phyloP scores from a whole-genome alignment of 2,797 vertebrate genomes.

The Neopelma chrysocephalum region DNA sequence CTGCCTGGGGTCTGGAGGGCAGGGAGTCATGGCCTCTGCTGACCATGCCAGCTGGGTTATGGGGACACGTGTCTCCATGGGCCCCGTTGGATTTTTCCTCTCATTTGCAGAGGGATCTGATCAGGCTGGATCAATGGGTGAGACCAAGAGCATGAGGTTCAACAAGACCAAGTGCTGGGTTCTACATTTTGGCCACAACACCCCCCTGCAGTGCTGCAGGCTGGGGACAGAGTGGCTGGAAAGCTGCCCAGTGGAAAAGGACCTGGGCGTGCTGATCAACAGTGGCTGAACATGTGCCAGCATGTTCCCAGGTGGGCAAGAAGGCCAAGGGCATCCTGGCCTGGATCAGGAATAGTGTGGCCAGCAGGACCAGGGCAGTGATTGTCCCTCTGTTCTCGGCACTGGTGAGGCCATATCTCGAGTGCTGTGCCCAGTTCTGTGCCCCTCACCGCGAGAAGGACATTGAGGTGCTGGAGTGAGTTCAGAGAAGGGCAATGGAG shows the following conservation, averaged over 20 bases:
- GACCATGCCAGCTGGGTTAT: background rate
- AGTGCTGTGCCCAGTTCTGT: background rate
- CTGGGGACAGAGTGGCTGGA: background rate
- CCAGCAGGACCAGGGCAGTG: background rate
- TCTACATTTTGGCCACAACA: background rate
- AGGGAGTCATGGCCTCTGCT: rapidly evolving
- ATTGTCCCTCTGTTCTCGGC: rapidly evolving
- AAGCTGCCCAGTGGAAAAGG: rapidly evolving
- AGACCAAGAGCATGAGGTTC: background rate
- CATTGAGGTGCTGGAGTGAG: rapidly evolving
- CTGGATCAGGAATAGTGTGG: rapidly evolving
- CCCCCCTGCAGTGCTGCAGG: rapidly evolving
- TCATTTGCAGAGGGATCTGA: background rate
- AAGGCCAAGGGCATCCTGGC: background rate
- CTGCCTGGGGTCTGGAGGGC: too few relatives aligned
- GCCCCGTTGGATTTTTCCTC: background rate
- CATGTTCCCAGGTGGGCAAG: background rate
- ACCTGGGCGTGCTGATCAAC: background rate
- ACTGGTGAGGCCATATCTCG: rapidly evolving
- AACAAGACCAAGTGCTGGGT: background rate
- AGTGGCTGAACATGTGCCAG: background rate
- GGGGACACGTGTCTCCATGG: rapidly evolving
- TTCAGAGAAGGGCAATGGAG: background rate
- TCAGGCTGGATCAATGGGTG: rapidly evolving
- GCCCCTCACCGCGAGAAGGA: background rate